These are phyloP conservation scores for Dromaius novaehollandiae DNA, from an alignment of 2,113 vertebrate genomes.

Conservation along the genomic window DNA sequence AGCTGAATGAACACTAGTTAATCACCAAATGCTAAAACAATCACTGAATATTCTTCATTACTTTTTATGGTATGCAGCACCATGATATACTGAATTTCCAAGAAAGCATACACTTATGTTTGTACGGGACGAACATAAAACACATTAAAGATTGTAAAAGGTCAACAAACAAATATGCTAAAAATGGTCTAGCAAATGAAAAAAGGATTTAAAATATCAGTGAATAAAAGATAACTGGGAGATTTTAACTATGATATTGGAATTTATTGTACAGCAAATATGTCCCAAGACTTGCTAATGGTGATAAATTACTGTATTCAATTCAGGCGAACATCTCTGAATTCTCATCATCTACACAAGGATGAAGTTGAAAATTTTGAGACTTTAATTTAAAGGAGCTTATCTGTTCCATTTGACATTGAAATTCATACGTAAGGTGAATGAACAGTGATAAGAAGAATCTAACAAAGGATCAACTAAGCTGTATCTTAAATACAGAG, in stretches of 20 bases:
- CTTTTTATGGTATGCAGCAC: neutral
- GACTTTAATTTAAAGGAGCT: constrained; percentile 33
- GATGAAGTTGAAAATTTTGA: constrained; percentile 11
- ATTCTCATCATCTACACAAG: neutral
- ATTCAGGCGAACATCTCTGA: neutral
- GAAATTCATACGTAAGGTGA: neutral
- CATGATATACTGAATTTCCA: neutral
- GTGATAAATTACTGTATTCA: neutral
- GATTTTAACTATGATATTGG: neutral
- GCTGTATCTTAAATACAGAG: neutral
- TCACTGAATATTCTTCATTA: neutral
- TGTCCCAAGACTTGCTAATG: neutral
- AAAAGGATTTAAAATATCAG: neutral
- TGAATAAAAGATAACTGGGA: neutral
- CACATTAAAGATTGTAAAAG: neutral
- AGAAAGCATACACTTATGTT: neutral
- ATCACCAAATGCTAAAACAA: neutral
- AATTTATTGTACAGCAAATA: neutral
- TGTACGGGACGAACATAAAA: neutral
- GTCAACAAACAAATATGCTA: neutral
- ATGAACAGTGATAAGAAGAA: neutral
- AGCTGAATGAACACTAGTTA: neutral
- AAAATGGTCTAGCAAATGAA: neutral
- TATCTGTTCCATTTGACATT: constrained; percentile 4
- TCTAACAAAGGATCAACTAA: neutral